Base-by-base conservation (phyloP, 35 echinoderm and acorn worm genomes). In the Lytechinus variegatus region DNA sequence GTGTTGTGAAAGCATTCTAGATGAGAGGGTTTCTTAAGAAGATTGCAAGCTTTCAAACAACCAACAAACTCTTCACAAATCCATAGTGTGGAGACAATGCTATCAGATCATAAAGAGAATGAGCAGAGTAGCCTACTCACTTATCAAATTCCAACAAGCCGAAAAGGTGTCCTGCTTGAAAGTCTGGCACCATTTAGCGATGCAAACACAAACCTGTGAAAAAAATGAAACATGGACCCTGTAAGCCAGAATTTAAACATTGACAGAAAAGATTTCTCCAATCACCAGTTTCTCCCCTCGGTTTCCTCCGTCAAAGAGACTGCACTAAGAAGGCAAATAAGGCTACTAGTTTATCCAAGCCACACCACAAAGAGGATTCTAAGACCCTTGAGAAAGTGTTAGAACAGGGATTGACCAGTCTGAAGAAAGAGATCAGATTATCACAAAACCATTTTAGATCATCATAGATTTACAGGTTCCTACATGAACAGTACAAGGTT, bases 231-330 rank as follows among this genome's bases (percentile, higher is more conserved):
- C 88, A 90, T 54, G 52, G 11, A 44, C 88, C 52, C 11, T 54
- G 11, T 90, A 90, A 90, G n/a, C 88, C 88, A 52, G 88, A 28
- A 52, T 90, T 90, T 54, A 90, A 90, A 90, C 88, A 90, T 90
- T 90, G 28, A 54, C 88, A 44, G 52, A 90, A 90, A 51, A 90
- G 88, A 90, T 90, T 90, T 90, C 52, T 21, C 88, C 88, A 79
- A 79, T 79, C 66, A 90, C 88, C 27, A 88, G 29, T 90, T 54
- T 90, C 88, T 8, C 29, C 16, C 88, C 13, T 44, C 0, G 5
- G 1, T 14, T 14, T 9, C 88, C 52, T 44, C 16, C 9, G 9
- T 14, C 6, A 52, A 29, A 71, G 61, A 71, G n/a, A 24, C 66
- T 79, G n/a, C 19, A 79, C 66, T 24, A 79, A 79, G 66, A 79